Evolutionary conservation across 1,140 invertebrate genomes (phyloP), one percentile per base, ranked within the genome.

Genomic region (Drosophila kurseongensis): DNA sequence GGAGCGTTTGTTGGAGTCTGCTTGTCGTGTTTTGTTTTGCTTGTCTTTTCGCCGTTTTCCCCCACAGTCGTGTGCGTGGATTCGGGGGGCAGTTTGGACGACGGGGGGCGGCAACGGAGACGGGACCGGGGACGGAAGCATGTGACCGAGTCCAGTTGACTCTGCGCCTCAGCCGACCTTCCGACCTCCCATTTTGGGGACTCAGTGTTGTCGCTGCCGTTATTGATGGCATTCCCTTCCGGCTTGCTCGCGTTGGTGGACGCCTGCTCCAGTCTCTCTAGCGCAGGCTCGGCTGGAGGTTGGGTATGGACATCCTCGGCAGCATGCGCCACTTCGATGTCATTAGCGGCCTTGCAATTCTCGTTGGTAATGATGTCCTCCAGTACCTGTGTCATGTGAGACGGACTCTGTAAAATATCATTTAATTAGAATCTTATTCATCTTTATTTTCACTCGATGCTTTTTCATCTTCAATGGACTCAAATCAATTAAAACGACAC

Each of bases 11-110:
- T 7, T 18, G 45, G 42, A 41, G 40, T 44, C 41, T 55, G 40
- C 9, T 72, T 62, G 32, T 74, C 56, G 38, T 67, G 47, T 75
- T 84, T 88, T 88, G 84, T 89, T 88, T 78, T 88, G 84, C 61
- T 88, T 78, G 65, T 51, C 32, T 18, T 16, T 88, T 88, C 51
- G 57, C 16, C 18, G 29, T 72, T 69, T 71, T 57, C 80, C 56
- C 63, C 75, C 63, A 71, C 45, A 71, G 75, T 50, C 42, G 50
- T 58, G 51, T 69, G 40, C 42, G 6, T 44, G 23, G 48, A 9
- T 5, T 62, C 40, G 40, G 23, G 23, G 16, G 27, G 27, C 45
- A 29, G 36, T 10, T 16, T 29, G 16, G 12, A 13, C 5, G 41
- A 9, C 23, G 35, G 14, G 13, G 54, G 42, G 13, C 18, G 9